A percentile compares a stretch with the other conserved stretches of the same genome.
Evolutionary conservation across 2,888 invertebrate species (phyloP).

Genomic region (Ormyrus pomaceus): DNA sequence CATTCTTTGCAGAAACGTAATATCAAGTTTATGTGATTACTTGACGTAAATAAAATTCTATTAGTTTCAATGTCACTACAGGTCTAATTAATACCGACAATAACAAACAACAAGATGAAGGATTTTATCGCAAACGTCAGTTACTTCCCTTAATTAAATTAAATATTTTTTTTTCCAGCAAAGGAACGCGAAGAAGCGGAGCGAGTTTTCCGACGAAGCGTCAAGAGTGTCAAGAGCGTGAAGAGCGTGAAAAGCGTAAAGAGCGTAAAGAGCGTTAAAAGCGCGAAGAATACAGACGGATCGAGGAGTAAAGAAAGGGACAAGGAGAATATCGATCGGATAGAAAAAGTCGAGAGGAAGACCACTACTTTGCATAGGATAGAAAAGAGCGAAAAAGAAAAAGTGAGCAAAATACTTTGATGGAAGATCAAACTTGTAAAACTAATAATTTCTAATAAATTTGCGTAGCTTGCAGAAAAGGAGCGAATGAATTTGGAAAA

Average conservation of each 20-base stretch:
- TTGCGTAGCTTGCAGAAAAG: slow-evolving; percentile 29
- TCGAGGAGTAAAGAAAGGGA: slow-evolving; percentile 60
- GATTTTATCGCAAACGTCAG: no score
- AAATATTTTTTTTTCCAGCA: slow-evolving; percentile 15
- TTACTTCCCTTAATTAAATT: no score
- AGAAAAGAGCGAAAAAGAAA: slow-evolving; percentile 60
- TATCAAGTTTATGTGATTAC: no score
- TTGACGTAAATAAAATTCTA: no score
- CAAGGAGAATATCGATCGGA: slow-evolving; percentile 62
- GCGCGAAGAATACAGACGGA: slow-evolving; percentile 40
- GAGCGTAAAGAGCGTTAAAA: slow-evolving; percentile 52
- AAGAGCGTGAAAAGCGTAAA: slow-evolving; percentile 61
- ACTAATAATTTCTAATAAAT: neutral
- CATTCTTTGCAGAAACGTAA: no score
- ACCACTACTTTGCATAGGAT: slow-evolving; percentile 58
- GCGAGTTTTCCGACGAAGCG: slow-evolving; percentile 63
- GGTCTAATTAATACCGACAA: no score
- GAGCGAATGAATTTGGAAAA: slow-evolving; percentile 11
- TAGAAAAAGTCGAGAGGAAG: slow-evolving; percentile 63
- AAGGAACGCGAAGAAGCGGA: slow-evolving; percentile 59
- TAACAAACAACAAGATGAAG: no score
- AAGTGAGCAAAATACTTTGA: slow-evolving; percentile 51
- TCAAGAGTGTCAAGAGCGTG: slow-evolving; percentile 62
- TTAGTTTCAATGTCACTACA: no score
- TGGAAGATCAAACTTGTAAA: neutral